Conservation (phyloP, 1,140 invertebrate species). For the Caenorhabditis elegans region WBcel235 BX284603.4:6821001-6821500, state of each 20-base stretch:
- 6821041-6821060: background rate
- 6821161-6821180: background rate
- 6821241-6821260: background rate
- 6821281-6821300: background rate
- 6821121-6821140: background rate
- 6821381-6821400: background rate
- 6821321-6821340: background rate
- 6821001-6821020: constrained; percentile 8
- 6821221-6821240: constrained; percentile 22
- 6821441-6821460: no score
- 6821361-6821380: background rate
- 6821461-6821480: no score
- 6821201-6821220: constrained; percentile 12
- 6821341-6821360: constrained; percentile 6
- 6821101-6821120: constrained; percentile 27
- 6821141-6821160: background rate
- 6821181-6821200: background rate
- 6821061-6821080: constrained; percentile 16
- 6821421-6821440: no score
- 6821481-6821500: no score
- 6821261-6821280: no score
- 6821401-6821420: no score
- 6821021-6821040: background rate
- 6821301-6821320: background rate
- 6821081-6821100: background rate